A percentile compares a stretch with the other conserved stretches of the same genome.
These are phyloP conservation scores for Lagenorhynchus albirostris DNA, from an alignment of 2,113 vertebrate species.

Conservation along the genomic window DNA sequence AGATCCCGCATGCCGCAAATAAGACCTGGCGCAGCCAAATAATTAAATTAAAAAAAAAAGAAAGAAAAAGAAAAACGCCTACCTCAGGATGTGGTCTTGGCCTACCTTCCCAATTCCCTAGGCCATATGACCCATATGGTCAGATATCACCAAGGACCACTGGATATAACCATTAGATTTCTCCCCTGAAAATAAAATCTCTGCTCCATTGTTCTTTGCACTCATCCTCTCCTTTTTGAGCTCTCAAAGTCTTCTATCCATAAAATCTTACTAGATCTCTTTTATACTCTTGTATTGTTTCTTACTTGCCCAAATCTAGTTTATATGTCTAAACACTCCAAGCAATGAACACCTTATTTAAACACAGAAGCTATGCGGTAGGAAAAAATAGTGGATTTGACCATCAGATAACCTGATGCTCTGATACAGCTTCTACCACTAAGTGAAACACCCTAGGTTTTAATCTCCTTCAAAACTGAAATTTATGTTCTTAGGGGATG, in stretches of 20 bases:
- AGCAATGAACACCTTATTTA: neutral
- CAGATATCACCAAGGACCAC: neutral
- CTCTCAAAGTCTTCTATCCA: slow-evolving; percentile 1
- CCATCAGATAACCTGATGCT: neutral
- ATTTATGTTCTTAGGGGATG: neutral
- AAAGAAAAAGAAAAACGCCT: no score
- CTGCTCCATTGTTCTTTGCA: neutral
- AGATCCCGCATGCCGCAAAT: no score
- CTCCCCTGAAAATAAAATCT: neutral
- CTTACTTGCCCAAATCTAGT: neutral
- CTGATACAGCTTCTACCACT: neutral
- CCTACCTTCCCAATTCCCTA: neutral
- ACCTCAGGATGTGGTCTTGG: neutral
- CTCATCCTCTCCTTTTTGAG: neutral
- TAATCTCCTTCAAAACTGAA: slow-evolving; percentile 18
- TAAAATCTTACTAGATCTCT: neutral
- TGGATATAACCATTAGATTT: neutral
- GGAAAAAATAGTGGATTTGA: neutral
- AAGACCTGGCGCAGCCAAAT: no score
- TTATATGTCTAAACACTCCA: neutral
- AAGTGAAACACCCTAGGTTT: neutral
- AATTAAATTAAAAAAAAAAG: no score
- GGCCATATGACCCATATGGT: neutral
- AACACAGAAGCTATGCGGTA: neutral
- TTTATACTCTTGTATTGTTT: neutral